phyloP scores from a whole-genome alignment of 2,888 invertebrate genomes.

The Ceriagrion tenellum region DNA sequence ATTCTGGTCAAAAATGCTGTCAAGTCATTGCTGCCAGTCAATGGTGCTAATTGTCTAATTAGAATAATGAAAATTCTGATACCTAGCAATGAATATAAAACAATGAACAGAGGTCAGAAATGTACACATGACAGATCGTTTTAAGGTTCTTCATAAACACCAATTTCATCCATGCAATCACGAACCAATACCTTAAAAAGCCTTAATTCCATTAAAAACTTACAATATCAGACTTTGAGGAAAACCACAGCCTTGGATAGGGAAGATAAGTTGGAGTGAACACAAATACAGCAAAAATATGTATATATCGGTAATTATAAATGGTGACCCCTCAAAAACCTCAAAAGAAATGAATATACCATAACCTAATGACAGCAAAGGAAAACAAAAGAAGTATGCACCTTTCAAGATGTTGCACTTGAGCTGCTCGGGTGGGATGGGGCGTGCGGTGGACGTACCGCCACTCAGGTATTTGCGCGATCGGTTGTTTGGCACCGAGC shows the following conservation, averaged over 20 bases:
- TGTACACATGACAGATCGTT: not conserved
- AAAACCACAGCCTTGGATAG: slow-evolving; percentile 21
- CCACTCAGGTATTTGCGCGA: slow-evolving; percentile 76
- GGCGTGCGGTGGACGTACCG: slow-evolving; percentile 75
- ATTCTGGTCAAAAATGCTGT: no score
- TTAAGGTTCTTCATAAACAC: not conserved
- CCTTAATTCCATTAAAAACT: not conserved
- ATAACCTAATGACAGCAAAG: slow-evolving; percentile 48
- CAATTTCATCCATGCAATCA: slow-evolving; percentile 20
- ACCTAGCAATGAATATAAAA: no score
- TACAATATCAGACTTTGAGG: not conserved
- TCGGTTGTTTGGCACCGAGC: slow-evolving; percentile 77
- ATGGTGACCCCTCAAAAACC: not conserved
- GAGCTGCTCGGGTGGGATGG: slow-evolving; percentile 92
- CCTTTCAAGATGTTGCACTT: slow-evolving; percentile 98
- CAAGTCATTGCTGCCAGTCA: no score
- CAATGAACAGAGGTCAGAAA: not conserved
- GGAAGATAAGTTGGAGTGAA: slow-evolving; percentile 10
- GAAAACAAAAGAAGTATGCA: slow-evolving; percentile 75
- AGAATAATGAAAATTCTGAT: no score
- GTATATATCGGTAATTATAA: not conserved
- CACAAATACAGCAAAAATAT: not conserved
- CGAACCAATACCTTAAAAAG: not conserved
- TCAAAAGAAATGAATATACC: slow-evolving; percentile 30
- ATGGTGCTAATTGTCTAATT: no score